Evolutionary conservation across 2,888 invertebrate species (phyloP), one percentile per base, ranked within the genome.

Genomic region (Caenorhabditis sp.): DNA sequence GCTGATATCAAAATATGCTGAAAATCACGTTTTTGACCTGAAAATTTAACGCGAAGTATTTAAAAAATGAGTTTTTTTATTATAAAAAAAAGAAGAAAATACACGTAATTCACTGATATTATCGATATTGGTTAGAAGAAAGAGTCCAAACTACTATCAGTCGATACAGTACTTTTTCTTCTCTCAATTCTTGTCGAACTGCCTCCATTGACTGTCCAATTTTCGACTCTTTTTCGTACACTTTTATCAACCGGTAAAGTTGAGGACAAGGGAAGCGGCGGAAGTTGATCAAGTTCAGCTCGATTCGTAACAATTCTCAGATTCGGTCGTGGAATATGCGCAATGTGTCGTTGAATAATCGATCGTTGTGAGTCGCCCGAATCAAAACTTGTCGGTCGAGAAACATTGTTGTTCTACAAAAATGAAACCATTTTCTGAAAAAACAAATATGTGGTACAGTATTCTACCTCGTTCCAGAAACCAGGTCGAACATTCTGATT

Each of bases 401-500:
- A 31, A 6, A 31, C 31, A 31, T 6, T 31, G 49, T 49, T 19
- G 49, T 49, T 19, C 49, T 19, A n/a, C 19, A 49, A 49, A 10
- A 37, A 37, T 37, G 6, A 37, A 37, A n/a, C n/a, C n/a, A n/a
- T 50, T n/a, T 50, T 19, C 63, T 63, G 50, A 57, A 63, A 1
- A 63, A 63, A 36, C 12, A 36, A 36, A 8, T 36, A 36, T 36
- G 36, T 36, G 36, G 12, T 36, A 36, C 5, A 8, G 5, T 23
- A 2, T 21, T 51, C 21, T 51, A 19, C 31, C 4, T 51, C 51
- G 36, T 36, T 36, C 57, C 36, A 58, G 17, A 55, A 26, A 26
- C 26, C 24, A 2, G 60, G 51, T n/a, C 62, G 37, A 53, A 67
- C 71, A 60, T 64, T 54, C 49, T 71, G 71, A 64, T 71, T 67